These are phyloP conservation scores for Aythya baeri DNA, from an alignment of 2,113 vertebrate species.

Conservation along the genomic window DNA sequence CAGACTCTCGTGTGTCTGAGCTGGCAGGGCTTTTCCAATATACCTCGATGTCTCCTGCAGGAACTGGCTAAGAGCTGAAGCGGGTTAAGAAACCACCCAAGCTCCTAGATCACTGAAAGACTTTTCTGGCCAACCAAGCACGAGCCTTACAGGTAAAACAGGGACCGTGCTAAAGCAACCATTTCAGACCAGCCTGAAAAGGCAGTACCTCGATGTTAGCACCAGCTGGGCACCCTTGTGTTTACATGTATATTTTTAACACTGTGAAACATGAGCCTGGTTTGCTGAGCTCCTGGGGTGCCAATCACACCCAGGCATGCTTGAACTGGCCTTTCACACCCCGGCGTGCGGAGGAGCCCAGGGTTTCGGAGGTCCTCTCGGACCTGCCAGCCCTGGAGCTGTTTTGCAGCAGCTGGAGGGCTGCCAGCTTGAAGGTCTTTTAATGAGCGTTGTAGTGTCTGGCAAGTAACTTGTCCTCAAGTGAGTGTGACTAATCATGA, in stretches of 20 bases:
- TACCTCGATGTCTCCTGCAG: neutral
- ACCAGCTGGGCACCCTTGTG: slow-evolving; percentile 21
- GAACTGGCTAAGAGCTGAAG: neutral
- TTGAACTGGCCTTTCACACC: slow-evolving; percentile 41
- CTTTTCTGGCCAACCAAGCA: neutral
- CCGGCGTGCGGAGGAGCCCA: slow-evolving; percentile 16
- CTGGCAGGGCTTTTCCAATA: neutral
- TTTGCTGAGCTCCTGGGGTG: slow-evolving; percentile 38
- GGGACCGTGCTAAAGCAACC: neutral
- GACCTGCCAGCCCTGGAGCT: slow-evolving; percentile 49
- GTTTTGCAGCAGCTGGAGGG: slow-evolving; percentile 53
- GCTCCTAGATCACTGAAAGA: neutral
- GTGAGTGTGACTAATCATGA: slow-evolving; percentile 79
- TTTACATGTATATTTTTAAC: neutral
- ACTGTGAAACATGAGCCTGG: neutral
- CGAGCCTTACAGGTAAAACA: neutral
- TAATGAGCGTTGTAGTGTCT: slow-evolving; percentile 75
- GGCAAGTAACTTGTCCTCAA: slow-evolving; percentile 68
- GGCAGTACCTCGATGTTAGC: neutral
- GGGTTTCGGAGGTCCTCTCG: slow-evolving; percentile 11
- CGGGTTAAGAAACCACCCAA: neutral
- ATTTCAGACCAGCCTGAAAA: neutral
- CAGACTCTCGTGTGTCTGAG: neutral
- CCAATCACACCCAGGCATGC: slow-evolving; percentile 50
- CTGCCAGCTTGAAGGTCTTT: slow-evolving; percentile 68